Percentiles rank a stretch among this genome's conserved stretches.
phyloP scores from a whole-genome alignment of 2,113 vertebrate genomes.

The Zosterops japonicus region DNA sequence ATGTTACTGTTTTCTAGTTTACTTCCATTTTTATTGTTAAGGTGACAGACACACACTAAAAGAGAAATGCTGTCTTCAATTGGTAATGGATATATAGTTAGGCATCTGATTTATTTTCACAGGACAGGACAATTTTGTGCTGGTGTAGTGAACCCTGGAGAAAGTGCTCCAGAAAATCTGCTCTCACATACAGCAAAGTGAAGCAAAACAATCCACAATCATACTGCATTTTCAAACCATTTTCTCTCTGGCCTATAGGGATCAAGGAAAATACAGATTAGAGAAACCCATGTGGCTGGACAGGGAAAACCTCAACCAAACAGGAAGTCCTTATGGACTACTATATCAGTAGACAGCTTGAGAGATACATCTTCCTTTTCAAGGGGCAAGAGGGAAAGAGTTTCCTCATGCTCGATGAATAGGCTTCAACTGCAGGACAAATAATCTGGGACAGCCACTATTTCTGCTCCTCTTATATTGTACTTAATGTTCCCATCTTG shows the following conservation, averaged over 20 bases:
- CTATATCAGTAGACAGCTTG: background rate
- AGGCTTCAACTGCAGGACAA: background rate
- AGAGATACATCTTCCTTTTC: background rate
- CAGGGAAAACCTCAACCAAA: background rate
- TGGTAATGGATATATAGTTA: background rate
- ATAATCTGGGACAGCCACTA: background rate
- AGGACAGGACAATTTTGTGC: background rate
- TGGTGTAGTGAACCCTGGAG: background rate
- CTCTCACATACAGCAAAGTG: background rate
- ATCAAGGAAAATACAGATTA: background rate
- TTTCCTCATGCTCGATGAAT: background rate
- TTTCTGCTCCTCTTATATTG: background rate
- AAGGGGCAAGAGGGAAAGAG: background rate
- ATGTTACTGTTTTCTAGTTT: background rate
- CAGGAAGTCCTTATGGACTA: background rate
- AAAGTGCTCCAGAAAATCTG: background rate
- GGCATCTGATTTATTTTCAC: background rate
- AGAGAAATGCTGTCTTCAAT: background rate
- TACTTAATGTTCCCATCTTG: background rate
- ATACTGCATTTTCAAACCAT: background rate
- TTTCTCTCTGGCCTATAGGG: background rate
- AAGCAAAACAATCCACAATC: background rate
- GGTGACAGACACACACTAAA: background rate
- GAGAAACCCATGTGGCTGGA: fast-evolving
- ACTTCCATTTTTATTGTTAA: background rate